Evolutionary conservation across 2,888 invertebrate genomes (phyloP).

Genomic region (Idaea dimidiata): DNA sequence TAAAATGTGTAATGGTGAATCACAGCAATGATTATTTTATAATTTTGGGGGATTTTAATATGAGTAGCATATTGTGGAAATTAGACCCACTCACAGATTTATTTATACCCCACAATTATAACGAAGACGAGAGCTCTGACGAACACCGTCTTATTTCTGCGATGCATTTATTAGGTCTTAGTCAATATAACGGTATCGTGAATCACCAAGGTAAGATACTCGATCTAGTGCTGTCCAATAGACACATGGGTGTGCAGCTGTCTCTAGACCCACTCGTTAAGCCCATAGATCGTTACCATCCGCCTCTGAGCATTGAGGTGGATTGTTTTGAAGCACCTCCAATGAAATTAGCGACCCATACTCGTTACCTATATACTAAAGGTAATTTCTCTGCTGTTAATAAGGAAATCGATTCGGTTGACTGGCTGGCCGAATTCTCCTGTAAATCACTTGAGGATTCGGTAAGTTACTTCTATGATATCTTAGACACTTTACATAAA

Average conservation of each 20-base stretch:
- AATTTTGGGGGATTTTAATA: conserved; percentile 13
- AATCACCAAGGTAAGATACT: conserved; percentile 9
- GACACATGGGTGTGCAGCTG: not conserved
- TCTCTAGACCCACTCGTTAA: conserved; percentile 4
- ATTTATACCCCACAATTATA: not conserved
- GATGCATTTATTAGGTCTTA: conserved; percentile 4
- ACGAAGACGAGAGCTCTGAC: not conserved
- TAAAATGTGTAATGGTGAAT: not conserved
- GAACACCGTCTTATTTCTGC: conserved; percentile 6
- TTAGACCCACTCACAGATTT: not conserved
- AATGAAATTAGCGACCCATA: not conserved
- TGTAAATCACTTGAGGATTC: conserved; percentile 10
- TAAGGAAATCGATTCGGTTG: not conserved
- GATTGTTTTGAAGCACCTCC: not conserved
- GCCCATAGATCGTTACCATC: conserved; percentile 10
- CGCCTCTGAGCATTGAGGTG: conserved; percentile 2
- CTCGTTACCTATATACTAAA: conserved; percentile 1
- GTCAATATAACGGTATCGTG: conserved; percentile 12
- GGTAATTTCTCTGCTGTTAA: conserved; percentile 11
- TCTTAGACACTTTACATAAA: not conserved
- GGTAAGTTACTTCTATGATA: conserved; percentile 5
- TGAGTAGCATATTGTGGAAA: conserved; percentile 10
- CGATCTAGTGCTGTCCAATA: conserved; percentile 11
- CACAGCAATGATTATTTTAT: conserved; percentile 5
- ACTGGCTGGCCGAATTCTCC: conserved; percentile 9